Evolutionary conservation across 2,888 invertebrate genomes (phyloP).

Genomic region (Erebia epiphron): DNA sequence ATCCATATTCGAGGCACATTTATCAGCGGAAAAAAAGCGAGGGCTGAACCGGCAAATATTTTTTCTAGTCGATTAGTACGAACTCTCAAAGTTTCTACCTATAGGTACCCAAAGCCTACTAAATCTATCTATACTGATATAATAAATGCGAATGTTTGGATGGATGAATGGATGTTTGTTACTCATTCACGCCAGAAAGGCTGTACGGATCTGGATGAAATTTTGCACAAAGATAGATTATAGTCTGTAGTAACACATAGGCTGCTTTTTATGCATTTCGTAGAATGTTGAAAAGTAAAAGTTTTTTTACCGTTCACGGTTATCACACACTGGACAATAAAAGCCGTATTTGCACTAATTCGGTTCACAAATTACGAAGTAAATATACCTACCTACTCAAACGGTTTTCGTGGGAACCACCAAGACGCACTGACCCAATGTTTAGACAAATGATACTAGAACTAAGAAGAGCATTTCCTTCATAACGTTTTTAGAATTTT

Average conservation of each 20-base stretch:
- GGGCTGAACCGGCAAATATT: slow-evolving; percentile 77
- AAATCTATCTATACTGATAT: too few species aligned
- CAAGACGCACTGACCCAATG: slow-evolving; percentile 75
- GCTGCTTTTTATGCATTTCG: too few species aligned
- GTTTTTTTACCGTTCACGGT: too few species aligned
- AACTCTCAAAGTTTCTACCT: slow-evolving; percentile 76
- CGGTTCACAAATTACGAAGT: slow-evolving; percentile 1
- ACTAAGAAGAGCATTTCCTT: slow-evolving; percentile 69
- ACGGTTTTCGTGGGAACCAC: slow-evolving; percentile 74
- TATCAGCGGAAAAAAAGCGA: slow-evolving; percentile 72
- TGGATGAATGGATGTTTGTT: too few species aligned
- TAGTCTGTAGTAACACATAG: too few species aligned
- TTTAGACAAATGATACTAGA: slow-evolving; percentile 77
- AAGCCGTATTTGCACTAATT: slow-evolving; percentile 38
- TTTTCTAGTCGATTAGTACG: slow-evolving; percentile 79
- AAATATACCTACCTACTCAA: slow-evolving; percentile 26
- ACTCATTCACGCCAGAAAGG: too few species aligned
- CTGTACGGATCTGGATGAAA: too few species aligned
- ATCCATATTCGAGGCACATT: slow-evolving; percentile 75
- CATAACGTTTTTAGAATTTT: slow-evolving; percentile 60
- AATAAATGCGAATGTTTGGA: too few species aligned
- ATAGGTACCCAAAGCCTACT: slow-evolving; percentile 30
- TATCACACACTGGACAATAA: slow-evolving; percentile 43
- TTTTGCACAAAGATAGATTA: too few species aligned
- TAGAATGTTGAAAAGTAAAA: slow-evolving; percentile 13